phyloP scores from a whole-genome alignment of 2,113 vertebrate genomes.

The Sorex araneus region DNA sequence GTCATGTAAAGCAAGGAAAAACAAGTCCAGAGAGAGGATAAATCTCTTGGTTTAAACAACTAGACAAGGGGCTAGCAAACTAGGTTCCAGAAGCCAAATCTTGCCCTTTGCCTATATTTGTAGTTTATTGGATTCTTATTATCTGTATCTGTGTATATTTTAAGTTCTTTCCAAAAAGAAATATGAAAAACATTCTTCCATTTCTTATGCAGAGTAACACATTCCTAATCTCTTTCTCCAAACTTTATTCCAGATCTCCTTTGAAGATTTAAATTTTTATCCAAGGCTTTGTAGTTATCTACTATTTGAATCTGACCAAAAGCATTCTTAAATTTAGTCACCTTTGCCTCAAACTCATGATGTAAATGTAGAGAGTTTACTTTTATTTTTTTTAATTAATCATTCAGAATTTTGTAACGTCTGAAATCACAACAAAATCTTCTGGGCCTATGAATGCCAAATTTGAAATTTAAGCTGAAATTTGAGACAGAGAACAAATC shows the following conservation, averaged over 20 bases:
- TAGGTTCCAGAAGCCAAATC: not conserved
- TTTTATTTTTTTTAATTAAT: not conserved
- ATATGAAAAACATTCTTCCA: not conserved
- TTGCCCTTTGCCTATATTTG: not conserved
- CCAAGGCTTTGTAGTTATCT: constrained; percentile 12
- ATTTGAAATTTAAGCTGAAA: constrained; percentile 34
- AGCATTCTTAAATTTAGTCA: not conserved
- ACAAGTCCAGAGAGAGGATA: not conserved
- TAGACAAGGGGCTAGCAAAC: not conserved
- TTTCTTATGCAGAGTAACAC: not conserved
- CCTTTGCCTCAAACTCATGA: not conserved
- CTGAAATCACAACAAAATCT: not conserved
- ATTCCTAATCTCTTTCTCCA: not conserved
- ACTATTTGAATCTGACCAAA: not conserved
- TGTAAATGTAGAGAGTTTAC: not conserved
- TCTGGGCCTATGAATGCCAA: not conserved
- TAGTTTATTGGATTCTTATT: not conserved
- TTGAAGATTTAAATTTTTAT: not conserved
- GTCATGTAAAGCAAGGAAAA: not conserved
- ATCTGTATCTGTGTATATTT: not conserved
- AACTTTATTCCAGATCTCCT: not conserved
- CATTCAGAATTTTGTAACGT: not conserved
- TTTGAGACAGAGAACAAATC: not conserved
- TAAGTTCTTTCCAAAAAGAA: not conserved
- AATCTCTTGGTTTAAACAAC: not conserved